Evolutionary conservation across 2,888 invertebrate species (phyloP), one percentile per base, ranked within the genome.

Genomic region (Papilio elwesi): DNA sequence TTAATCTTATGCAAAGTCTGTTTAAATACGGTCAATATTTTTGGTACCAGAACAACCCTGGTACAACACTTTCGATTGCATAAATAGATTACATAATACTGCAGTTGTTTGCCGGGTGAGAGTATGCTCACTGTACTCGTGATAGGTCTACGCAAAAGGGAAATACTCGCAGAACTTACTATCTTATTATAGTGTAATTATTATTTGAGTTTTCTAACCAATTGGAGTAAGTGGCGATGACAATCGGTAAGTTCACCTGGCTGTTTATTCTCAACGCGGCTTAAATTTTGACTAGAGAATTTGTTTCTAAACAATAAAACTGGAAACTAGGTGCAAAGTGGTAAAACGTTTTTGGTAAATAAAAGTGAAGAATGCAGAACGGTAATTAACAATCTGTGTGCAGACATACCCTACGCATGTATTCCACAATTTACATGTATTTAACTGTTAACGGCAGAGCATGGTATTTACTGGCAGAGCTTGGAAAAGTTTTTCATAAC

Each of bases 21-120:
- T 43, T 43, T 43, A 9, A 43, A 43, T 43, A 43, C 43, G 5
- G 49, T 49, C 4, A 11, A 11, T 49, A 51, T 51, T 51, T n/a
- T 38, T 36, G 13, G 57, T 38, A 38, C 36, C 38, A 38, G 38
- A 68, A 26, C 49, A 57, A 57, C 48, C 16, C 7, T 67, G 67
- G 48, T 55, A 57, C 68, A 51, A 13, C 12, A 63, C 6, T 10
- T n/a, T 26, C 43, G 52, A 51, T 62, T 69, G 43, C 43, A 68
- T 68, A 68, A 68, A 16, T 49, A 36, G 11, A 63, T 69, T 69
- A 47, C 69, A 63, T 63, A 62, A 69, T 52, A 69, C 52, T 69
- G 69, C 69, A 69, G 69, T 52, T 62, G 55, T 68, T 68, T 49
- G n/a, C 49, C n/a, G 59, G 68, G 57, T 49, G 49, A 8, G n/a